phyloP scores from a whole-genome alignment of 2,888 invertebrate species.

The Apamea epomidion region DNA sequence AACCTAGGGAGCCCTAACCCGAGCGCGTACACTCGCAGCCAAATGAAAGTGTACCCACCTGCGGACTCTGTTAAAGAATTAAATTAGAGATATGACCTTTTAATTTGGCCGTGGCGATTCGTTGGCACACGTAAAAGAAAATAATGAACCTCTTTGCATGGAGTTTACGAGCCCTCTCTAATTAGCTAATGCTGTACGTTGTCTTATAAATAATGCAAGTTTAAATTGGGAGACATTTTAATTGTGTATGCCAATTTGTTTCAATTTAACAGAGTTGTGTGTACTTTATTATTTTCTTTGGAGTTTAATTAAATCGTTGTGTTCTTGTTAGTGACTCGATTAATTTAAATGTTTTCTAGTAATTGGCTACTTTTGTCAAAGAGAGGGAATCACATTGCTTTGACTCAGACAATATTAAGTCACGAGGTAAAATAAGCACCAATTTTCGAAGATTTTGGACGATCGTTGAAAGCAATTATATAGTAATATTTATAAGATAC shows the following conservation, averaged over 20 bases:
- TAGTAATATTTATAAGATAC: neutral
- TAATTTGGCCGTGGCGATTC: conserved; percentile 66
- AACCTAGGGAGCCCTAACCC: conserved; percentile 41
- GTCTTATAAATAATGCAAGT: conserved; percentile 65
- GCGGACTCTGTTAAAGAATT: conserved; percentile 64
- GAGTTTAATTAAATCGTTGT: conserved; percentile 48
- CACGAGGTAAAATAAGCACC: neutral
- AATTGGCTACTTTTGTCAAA: conserved; percentile 25
- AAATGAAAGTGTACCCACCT: conserved; percentile 55
- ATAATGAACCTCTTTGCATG: conserved; percentile 72
- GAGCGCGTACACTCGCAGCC: conserved; percentile 38
- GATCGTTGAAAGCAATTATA: neutral
- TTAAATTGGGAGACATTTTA: conserved; percentile 64
- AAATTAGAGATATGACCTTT: conserved; percentile 71
- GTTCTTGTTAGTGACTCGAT: conserved; percentile 36
- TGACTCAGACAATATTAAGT: conserved; percentile 16
- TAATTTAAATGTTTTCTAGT: conserved; percentile 29
- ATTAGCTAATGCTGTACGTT: conserved; percentile 70
- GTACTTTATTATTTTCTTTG: conserved; percentile 49
- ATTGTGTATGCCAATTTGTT: conserved; percentile 61
- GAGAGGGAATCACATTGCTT: neutral
- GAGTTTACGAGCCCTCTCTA: conserved; percentile 66
- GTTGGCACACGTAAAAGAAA: conserved; percentile 67
- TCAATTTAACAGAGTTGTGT: conserved; percentile 34
- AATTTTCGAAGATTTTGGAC: neutral